Evolutionary conservation across 35 echinoderm and acorn worm species (phyloP), one percentile per base, ranked within the genome.

Genomic region (Apostichopus californicus): DNA sequence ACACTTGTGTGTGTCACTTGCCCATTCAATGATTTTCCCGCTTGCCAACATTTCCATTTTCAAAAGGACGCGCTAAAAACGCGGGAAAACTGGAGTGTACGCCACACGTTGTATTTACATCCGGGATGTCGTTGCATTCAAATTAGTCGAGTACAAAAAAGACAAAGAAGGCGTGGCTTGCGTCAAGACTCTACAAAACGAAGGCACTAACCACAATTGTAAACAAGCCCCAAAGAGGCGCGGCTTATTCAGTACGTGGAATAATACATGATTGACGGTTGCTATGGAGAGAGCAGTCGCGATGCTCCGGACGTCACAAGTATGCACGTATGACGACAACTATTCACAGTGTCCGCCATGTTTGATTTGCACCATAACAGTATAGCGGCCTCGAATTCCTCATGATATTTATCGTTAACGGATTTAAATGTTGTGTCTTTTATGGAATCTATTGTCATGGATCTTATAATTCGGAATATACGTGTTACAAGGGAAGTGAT

Each of bases 251-350:
- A 20, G 4, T 15, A 8, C 13, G 8, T 52, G 61, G 9, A 72
- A 89, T 89, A 72, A 28, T 89, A 54, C 63, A 28, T 66, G 86
- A 89, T 89, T 89, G 86, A 89, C 86, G 57, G 86, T 89, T 89
- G 86, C 63, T 63, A 60, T 72, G 57, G 55, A 53, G 9, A 58
- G 54, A 20, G 23, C 2, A 58, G 81, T 23, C 81, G 81, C 81
- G 57, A 64, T n/a, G n/a, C n/a, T 17, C 54, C 28, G 12, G 18
- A 79, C 89, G 89, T 91, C 89, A 91, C 89, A 91, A 34, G 89
- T 79, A 91, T 91, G 89, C 59, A 89, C 63, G 86, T 78, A 90
- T 90, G 89, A 90, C 89, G 89, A 90, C 89, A 78, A 90, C 68
- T 90, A 55, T n/a, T 58, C 22, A 26, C 14, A 34, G 73, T 91